Evolutionary conservation across 2,888 invertebrate genomes (phyloP).

Genomic region (Drosophila buzzatii): DNA sequence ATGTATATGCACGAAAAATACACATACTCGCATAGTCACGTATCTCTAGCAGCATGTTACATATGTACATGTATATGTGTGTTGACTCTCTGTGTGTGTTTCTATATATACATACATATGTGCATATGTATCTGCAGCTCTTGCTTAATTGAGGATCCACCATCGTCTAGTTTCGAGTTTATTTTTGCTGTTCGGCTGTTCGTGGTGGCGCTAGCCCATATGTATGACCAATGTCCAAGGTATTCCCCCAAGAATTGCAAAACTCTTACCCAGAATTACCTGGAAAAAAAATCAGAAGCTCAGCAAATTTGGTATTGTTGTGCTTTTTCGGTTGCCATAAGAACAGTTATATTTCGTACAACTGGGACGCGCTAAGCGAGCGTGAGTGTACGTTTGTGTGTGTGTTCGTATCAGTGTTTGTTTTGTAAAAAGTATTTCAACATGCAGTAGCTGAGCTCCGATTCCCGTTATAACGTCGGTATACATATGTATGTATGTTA

Average conservation of each 20-base stretch:
- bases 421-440: slow-evolving; percentile 61
- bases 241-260: slow-evolving; percentile 66
- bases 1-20: slow-evolving; percentile 44
- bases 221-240: slow-evolving; percentile 68
- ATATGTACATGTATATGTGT: neutral
- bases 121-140: slow-evolving; percentile 25
- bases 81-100: neutral
- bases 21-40: slow-evolving; percentile 19
- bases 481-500: slow-evolving; percentile 30
- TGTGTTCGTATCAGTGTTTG: slow-evolving; percentile 25
- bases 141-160: slow-evolving; percentile 59
- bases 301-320: slow-evolving; percentile 62
- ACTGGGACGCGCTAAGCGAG: slow-evolving; percentile 40
- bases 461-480: slow-evolving; percentile 44
- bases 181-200: slow-evolving; percentile 30
- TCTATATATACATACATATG: neutral
- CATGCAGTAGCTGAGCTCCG: slow-evolving; percentile 45
- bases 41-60: slow-evolving; percentile 20
- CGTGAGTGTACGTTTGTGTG: slow-evolving; percentile 8
- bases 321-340: slow-evolving; percentile 59
- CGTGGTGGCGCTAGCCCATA: slow-evolving; percentile 51
- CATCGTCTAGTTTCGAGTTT: slow-evolving; percentile 31
- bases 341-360: slow-evolving; percentile 66
- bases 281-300: slow-evolving; percentile 35
- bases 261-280: slow-evolving; percentile 16